A percentile compares a stretch with the other conserved stretches of the same genome.
Evolutionary conservation across 2,888 invertebrate genomes (phyloP).

Genomic region (Lasioglossum malachurum): DNA sequence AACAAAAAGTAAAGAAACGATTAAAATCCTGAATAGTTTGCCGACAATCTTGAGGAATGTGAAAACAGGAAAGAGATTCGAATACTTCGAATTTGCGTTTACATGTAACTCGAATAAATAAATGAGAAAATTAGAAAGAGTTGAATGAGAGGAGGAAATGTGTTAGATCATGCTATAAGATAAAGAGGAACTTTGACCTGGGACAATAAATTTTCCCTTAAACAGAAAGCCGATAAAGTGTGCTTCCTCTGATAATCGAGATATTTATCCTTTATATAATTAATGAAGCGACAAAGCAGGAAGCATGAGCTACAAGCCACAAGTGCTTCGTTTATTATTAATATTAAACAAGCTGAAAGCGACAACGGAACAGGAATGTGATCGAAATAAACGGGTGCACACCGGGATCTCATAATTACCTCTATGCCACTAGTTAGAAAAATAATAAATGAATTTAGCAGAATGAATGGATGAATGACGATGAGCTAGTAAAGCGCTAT

Average conservation of each 20-base stretch:
- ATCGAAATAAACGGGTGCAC: constrained; percentile 43
- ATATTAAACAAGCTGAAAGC: constrained; percentile 57
- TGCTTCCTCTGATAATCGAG: constrained; percentile 38
- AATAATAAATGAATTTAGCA: constrained; percentile 81
- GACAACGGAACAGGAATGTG: constrained; percentile 24
- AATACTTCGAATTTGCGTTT: constrained; percentile 13
- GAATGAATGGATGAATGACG: constrained; percentile 80
- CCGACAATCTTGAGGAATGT: background rate
- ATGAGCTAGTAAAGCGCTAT: constrained; percentile 82
- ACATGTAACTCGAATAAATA: background rate
- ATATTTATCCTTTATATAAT: constrained; percentile 5
- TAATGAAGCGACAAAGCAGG: constrained; percentile 38
- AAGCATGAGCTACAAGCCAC: constrained; percentile 31
- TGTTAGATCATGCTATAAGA: constrained; percentile 40
- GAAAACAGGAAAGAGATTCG: background rate
- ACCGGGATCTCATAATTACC: constrained; percentile 81
- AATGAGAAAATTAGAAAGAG: constrained; percentile 29
- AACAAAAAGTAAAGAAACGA: constrained; percentile 72
- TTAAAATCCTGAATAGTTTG: constrained; percentile 36
- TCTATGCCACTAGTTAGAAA: constrained; percentile 80
- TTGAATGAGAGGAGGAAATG: constrained; percentile 15
- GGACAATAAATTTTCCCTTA: constrained; percentile 12
- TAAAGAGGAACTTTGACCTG: constrained; percentile 43
- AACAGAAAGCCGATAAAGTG: constrained; percentile 18
- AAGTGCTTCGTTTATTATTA: constrained; percentile 8